Conservation (phyloP, 1,140 invertebrate species). For the Acromyrmex heyeri region DNA sequence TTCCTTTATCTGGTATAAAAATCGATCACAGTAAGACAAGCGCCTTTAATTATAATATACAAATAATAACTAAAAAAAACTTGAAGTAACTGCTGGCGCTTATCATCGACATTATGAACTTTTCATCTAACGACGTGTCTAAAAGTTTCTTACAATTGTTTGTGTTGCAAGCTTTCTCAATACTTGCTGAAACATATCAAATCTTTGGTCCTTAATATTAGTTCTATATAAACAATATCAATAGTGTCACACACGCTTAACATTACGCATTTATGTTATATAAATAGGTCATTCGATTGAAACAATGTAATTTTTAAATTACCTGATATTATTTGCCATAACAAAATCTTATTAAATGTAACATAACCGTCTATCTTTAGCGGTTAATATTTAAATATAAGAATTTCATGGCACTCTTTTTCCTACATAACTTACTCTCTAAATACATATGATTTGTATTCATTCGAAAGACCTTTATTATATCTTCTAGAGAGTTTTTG, state of each 20-base stretch:
- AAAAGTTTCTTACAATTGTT: conserved; percentile 74
- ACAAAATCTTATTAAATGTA: conserved; percentile 21
- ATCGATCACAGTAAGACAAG: conserved; percentile 53
- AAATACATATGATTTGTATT: conserved; percentile 55
- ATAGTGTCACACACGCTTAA: conserved; percentile 73
- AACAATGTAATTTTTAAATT: conserved; percentile 57
- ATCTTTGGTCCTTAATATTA: conserved; percentile 87
- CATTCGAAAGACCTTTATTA: conserved; percentile 62
- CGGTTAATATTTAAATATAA: conserved; percentile 47
- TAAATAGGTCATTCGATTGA: conserved; percentile 69
- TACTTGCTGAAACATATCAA: conserved; percentile 78
- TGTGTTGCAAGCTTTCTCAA: conserved; percentile 77
- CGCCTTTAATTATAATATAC: conserved; percentile 26
- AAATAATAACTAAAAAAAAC: conserved; percentile 35
- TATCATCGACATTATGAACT: conserved; percentile 62
- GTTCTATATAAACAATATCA: conserved; percentile 71
- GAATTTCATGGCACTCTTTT: conserved; percentile 73
- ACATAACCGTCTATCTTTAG: conserved; percentile 15
- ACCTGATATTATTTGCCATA: conserved; percentile 50
- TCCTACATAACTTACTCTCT: conserved; percentile 47
- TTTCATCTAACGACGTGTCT: conserved; percentile 68
- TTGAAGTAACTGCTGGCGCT: conserved; percentile 41
- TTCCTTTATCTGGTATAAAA: conserved; percentile 14
- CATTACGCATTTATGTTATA: conserved; percentile 75
- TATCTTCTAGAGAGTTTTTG: conserved; percentile 67